These are phyloP conservation scores for Protosalanx chinensis DNA, from an alignment of 2,797 vertebrate genomes.

Conservation along the genomic window DNA sequence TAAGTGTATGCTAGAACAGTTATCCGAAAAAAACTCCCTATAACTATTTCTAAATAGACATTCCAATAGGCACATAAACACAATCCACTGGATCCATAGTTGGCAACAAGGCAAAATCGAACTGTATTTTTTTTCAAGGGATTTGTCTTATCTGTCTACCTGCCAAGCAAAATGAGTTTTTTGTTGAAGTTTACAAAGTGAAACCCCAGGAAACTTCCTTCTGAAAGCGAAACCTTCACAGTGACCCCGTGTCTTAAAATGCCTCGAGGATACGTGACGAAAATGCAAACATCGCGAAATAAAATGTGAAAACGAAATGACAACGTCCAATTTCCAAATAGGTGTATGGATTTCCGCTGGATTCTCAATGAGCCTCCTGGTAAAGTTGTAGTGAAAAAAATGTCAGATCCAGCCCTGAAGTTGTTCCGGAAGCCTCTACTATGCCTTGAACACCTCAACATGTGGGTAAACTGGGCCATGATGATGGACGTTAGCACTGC, in stretches of 20 bases:
- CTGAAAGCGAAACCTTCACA: too few species aligned
- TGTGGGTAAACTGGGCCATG: neutral
- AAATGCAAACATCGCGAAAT: too few species aligned
- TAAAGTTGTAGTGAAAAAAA: too few species aligned
- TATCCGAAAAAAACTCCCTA: neutral
- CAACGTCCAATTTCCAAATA: neutral
- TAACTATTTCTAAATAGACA: neutral
- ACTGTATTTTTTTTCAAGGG: neutral
- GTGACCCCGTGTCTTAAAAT: too few species aligned
- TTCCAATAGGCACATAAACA: neutral
- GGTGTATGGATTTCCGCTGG: neutral
- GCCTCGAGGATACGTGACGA: too few species aligned
- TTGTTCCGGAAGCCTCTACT: too few species aligned
- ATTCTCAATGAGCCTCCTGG: too few species aligned
- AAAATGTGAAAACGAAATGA: neutral
- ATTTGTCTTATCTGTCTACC: neutral
- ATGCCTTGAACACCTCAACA: neutral
- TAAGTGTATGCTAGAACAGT: neutral
- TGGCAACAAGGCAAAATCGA: neutral
- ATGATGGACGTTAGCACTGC: conserved; percentile 7
- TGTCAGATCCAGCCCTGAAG: too few species aligned
- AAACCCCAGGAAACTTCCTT: neutral
- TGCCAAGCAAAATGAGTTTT: neutral
- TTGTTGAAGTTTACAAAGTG: neutral
- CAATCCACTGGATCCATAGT: neutral